phyloP scores from a whole-genome alignment of 1,140 invertebrate species.

The Platyura marginata region DNA sequence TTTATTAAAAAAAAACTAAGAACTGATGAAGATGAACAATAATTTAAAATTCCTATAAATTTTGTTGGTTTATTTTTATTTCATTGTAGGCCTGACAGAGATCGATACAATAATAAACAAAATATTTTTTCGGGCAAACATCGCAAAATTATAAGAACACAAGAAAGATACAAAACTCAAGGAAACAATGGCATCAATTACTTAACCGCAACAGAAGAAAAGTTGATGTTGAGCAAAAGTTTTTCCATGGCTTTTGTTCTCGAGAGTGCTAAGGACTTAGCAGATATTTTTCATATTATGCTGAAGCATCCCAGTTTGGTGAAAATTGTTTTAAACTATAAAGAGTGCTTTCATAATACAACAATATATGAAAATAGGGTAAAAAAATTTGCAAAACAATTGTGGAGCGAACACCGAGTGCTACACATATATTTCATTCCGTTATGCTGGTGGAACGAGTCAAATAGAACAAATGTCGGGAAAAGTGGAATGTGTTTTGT shows the following conservation, averaged over 20 bases:
- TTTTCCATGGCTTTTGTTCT: background rate
- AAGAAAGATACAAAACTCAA: no score
- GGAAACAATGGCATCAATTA: background rate
- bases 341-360: background rate
- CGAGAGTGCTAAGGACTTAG: background rate
- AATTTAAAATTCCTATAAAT: no score
- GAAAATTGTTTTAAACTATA: background rate
- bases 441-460: background rate
- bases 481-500: background rate
- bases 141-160: no score
- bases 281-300: background rate
- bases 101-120: no score
- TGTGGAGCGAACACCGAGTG: background rate
- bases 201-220: background rate
- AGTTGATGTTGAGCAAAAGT: background rate
- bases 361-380: background rate
- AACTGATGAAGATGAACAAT: no score
- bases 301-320: background rate
- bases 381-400: background rate
- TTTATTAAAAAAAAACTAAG: no score
- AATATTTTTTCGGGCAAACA: no score
- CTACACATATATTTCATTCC: background rate
- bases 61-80: no score
- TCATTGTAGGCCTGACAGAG: no score
- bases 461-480: background rate